Evolutionary conservation across 2,113 vertebrate genomes (phyloP).

Genomic region (Oxyruncus cristatus): DNA sequence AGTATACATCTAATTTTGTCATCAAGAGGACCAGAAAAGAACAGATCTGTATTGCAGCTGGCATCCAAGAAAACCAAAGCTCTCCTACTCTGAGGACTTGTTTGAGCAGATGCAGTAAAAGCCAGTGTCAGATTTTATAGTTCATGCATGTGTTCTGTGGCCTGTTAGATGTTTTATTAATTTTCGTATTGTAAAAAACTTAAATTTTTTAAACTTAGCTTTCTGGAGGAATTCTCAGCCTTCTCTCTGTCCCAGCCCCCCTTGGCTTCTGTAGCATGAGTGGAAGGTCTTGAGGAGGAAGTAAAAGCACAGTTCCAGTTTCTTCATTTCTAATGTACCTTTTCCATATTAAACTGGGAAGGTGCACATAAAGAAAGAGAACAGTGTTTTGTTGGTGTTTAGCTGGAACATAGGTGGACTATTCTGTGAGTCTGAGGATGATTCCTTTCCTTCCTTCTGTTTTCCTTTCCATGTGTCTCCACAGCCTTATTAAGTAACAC

Average conservation of each 20-base stretch:
- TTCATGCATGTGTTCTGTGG: background rate
- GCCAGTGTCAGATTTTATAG: background rate
- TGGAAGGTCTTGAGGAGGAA: background rate
- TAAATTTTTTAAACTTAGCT: background rate
- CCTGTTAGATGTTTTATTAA: background rate
- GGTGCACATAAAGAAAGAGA: background rate
- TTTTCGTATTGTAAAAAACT: background rate
- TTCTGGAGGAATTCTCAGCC: background rate
- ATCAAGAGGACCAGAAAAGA: background rate
- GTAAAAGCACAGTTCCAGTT: background rate
- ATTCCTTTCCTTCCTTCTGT: background rate
- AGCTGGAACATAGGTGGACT: background rate
- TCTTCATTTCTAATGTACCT: background rate
- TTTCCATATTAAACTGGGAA: background rate
- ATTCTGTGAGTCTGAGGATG: background rate
- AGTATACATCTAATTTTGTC: constrained; percentile 24
- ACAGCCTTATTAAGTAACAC: background rate
- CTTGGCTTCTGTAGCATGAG: background rate
- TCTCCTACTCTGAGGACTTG: background rate
- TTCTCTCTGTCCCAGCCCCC: background rate
- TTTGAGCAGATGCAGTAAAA: background rate
- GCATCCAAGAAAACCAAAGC: background rate
- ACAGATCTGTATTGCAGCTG: background rate
- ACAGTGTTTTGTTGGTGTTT: background rate
- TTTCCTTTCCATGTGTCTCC: background rate